These are phyloP conservation scores for Mercenaria mercenaria DNA, from an alignment of 1,140 invertebrate genomes.

Conservation along the genomic window DNA sequence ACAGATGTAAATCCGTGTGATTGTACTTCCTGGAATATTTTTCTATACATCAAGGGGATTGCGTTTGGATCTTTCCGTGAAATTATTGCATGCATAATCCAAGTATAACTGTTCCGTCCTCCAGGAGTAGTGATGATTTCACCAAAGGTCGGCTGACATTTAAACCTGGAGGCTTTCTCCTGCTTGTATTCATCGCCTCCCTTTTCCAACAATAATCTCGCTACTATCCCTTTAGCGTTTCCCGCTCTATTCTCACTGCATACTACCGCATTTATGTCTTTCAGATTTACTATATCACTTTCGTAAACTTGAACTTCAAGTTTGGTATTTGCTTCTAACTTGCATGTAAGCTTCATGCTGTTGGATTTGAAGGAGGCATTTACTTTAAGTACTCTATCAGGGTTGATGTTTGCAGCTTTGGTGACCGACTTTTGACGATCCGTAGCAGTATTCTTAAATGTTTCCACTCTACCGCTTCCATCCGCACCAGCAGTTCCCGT, in stretches of 20 bases:
- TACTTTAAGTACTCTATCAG: neutral
- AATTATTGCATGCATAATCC: constrained; percentile 25
- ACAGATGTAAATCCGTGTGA: neutral
- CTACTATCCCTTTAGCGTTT: neutral
- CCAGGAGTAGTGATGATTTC: constrained; percentile 33
- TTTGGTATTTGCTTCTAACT: too few relatives aligned
- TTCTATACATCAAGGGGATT: neutral
- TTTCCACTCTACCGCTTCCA: neutral
- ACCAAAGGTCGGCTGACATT: neutral
- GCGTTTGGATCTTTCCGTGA: neutral
- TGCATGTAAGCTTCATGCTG: neutral
- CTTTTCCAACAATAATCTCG: neutral
- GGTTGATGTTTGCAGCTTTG: neutral
- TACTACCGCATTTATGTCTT: neutral
- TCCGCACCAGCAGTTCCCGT: neutral
- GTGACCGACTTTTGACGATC: neutral
- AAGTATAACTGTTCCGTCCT: constrained; percentile 3
- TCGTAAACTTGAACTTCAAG: neutral
- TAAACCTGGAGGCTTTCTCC: neutral
- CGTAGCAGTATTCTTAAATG: neutral
- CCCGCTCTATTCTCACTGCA: constrained; percentile 24
- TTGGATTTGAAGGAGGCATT: neutral
- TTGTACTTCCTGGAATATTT: constrained; percentile 8
- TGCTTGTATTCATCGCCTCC: neutral
- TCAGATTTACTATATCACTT: neutral